These are phyloP conservation scores for Lanius ludovicianus DNA, from an alignment of 2,113 vertebrate genomes.

Conservation along the genomic window DNA sequence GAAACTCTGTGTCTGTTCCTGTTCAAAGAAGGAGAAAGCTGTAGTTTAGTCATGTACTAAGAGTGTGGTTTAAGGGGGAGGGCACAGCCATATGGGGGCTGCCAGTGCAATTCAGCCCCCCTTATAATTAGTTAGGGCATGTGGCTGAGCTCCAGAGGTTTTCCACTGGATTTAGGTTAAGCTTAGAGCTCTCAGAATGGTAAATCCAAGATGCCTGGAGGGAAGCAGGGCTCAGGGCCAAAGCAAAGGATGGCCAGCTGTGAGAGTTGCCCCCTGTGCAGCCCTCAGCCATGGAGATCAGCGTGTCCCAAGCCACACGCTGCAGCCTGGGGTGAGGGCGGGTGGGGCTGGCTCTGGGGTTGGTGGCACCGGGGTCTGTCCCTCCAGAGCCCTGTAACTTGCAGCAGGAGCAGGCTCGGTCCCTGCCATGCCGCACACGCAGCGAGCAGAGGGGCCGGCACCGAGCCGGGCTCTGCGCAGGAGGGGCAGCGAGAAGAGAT, in stretches of 20 bases:
- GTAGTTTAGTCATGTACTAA: background rate
- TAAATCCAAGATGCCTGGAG: background rate
- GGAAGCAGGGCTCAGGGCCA: background rate
- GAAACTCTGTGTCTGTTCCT: background rate
- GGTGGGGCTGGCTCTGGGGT: background rate
- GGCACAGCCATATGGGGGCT: background rate
- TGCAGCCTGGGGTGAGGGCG: background rate
- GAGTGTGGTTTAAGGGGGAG: background rate
- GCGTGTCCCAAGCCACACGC: background rate
- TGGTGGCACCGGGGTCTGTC: background rate
- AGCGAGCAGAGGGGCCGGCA: background rate
- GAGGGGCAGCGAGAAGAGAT: background rate
- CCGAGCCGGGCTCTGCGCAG: background rate
- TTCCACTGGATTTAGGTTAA: background rate
- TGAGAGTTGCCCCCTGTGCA: background rate
- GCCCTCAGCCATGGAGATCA: background rate
- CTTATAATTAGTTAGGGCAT: no score
- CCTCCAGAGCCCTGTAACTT: background rate
- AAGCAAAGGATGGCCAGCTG: background rate
- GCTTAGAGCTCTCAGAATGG: background rate
- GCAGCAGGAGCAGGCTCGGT: background rate
- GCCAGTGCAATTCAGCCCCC: background rate
- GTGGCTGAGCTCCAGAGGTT: background rate
- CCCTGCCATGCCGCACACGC: accelerated
- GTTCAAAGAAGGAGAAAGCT: background rate